These are phyloP conservation scores for Mormoops blainvillei DNA, from an alignment of 2,113 vertebrate genomes.

Conservation along the genomic window DNA sequence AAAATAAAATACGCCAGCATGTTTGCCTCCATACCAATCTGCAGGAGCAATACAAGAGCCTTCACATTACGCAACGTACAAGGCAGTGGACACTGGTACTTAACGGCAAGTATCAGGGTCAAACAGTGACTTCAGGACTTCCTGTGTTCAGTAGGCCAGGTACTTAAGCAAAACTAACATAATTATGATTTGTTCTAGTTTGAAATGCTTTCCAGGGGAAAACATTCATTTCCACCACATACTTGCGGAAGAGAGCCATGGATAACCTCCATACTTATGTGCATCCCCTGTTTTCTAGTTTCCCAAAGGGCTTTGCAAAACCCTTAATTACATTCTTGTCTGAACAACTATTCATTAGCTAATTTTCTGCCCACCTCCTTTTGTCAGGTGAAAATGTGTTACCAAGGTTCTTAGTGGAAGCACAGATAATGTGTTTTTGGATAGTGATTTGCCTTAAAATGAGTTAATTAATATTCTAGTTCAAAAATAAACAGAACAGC, in stretches of 20 bases:
- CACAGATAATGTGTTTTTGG: slow-evolving; percentile 36
- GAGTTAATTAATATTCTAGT: background rate
- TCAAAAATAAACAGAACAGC: slow-evolving; percentile 29
- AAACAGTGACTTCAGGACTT: background rate
- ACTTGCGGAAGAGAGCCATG: slow-evolving; percentile 18
- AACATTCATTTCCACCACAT: slow-evolving; percentile 34
- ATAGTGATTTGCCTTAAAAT: slow-evolving; percentile 25
- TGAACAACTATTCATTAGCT: slow-evolving; percentile 65
- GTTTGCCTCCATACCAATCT: background rate
- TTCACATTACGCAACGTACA: background rate
- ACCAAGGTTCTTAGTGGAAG: slow-evolving; percentile 29
- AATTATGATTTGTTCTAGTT: slow-evolving; percentile 30
- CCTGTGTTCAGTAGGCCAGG: background rate
- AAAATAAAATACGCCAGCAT: background rate
- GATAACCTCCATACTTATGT: slow-evolving; percentile 9
- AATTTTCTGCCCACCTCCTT: slow-evolving; percentile 57
- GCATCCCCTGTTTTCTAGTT: slow-evolving; percentile 35
- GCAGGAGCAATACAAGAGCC: background rate
- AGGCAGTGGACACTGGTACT: background rate
- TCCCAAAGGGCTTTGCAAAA: slow-evolving; percentile 47
- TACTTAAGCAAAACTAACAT: background rate
- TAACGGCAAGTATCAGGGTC: background rate
- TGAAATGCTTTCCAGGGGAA: slow-evolving; percentile 48
- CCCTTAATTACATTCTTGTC: slow-evolving; percentile 68
- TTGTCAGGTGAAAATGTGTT: slow-evolving; percentile 68